Conservation (phyloP, 2,797 vertebrate genomes). For the Phylloscopus collybita region DNA sequence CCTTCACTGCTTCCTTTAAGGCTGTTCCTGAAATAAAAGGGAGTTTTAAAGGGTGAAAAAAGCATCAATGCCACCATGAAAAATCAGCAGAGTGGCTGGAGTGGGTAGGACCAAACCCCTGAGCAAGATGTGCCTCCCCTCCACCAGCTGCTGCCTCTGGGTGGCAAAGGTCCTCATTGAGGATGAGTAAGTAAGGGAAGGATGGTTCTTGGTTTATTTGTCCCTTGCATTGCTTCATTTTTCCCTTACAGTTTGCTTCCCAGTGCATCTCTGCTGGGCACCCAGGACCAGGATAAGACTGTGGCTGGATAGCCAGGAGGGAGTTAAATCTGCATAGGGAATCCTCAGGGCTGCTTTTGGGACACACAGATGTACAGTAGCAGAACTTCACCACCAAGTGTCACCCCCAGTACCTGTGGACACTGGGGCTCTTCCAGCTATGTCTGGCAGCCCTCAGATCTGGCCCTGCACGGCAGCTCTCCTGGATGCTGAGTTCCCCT, state of each 20-base stretch:
- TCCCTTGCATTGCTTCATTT: background rate
- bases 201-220: background rate
- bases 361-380: accelerated
- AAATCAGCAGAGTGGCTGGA: background rate
- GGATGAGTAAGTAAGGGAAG: background rate
- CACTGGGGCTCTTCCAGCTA: background rate
- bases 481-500: accelerated
- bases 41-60: background rate
- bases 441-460: accelerated
- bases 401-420: background rate
- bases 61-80: background rate
- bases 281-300: background rate
- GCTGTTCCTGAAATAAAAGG: background rate
- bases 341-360: background rate
- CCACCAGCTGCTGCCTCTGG: background rate
- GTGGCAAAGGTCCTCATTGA: background rate
- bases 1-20: background rate
- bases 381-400: accelerated
- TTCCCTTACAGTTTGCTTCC: background rate
- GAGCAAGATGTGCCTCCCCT: background rate
- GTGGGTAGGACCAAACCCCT: background rate
- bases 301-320: background rate
- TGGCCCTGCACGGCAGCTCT: background rate
- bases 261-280: background rate
- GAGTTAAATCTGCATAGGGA: background rate